Evolutionary conservation across 2,888 invertebrate genomes (phyloP).

Genomic region (Cephus rjabovi): DNA sequence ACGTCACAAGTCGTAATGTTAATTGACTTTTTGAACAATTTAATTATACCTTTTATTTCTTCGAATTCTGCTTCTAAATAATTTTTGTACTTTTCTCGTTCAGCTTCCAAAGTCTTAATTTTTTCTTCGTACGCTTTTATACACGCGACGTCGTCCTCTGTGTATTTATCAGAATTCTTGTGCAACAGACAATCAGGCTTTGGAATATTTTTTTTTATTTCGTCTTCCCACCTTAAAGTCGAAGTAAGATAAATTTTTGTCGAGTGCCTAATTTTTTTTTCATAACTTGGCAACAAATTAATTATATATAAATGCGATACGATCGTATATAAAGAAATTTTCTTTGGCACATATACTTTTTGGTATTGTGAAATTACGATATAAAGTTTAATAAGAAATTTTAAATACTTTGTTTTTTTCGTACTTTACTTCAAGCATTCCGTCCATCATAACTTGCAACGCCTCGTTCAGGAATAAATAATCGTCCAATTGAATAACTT

Average conservation of each 20-base stretch:
- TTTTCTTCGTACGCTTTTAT: constrained; percentile 80
- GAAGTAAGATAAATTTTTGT: neutral
- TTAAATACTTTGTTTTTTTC: neutral
- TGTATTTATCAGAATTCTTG: constrained; percentile 78
- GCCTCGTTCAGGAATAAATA: constrained; percentile 74
- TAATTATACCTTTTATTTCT: constrained; percentile 68
- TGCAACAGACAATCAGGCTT: constrained; percentile 73
- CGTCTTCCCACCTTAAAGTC: constrained; percentile 81
- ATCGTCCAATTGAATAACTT: constrained; percentile 75
- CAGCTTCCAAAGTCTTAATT: constrained; percentile 74
- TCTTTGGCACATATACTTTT: neutral
- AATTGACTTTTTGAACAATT: too few relatives aligned
- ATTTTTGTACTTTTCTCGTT: constrained; percentile 80
- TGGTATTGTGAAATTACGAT: neutral
- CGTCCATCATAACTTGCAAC: constrained; percentile 86
- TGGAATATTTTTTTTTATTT: constrained; percentile 85
- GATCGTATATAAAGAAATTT: neutral
- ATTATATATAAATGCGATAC: too few relatives aligned
- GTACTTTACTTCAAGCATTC: constrained; percentile 79
- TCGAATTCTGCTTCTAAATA: constrained; percentile 79
- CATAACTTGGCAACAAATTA: neutral
- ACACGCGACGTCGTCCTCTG: constrained; percentile 77
- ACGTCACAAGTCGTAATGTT: too few relatives aligned
- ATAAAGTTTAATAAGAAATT: neutral
- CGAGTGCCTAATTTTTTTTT: neutral